Percentiles rank a stretch among this genome's conserved stretches.
These are phyloP conservation scores for Odobenus rosmarus DNA, from an alignment of 2,113 vertebrate genomes.

Conservation along the genomic window DNA sequence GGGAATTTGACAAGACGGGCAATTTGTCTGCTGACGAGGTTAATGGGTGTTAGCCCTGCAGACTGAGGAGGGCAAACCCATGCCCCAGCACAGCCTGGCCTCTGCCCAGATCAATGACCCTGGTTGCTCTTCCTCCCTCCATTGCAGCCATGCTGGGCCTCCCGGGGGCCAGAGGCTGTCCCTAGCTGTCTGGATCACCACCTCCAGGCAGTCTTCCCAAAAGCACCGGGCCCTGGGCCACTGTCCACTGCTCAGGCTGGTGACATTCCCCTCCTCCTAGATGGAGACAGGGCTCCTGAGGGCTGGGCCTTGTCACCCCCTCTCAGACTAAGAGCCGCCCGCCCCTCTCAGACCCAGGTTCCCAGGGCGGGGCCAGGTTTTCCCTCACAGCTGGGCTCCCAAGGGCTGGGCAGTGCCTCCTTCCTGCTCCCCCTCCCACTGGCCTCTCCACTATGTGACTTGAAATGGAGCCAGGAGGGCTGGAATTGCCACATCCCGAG, in stretches of 20 bases:
- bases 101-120: slow-evolving; percentile 65
- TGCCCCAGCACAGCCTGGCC: slow-evolving; percentile 35
- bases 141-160: not conserved
- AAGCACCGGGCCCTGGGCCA: not conserved
- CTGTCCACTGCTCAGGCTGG: not conserved
- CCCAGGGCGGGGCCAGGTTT: not conserved
- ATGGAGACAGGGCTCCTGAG: not conserved
- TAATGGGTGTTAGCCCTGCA: slow-evolving; percentile 78
- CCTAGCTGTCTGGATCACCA: not conserved
- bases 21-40: slow-evolving; percentile 88
- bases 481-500: not conserved
- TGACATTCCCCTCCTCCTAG: not conserved
- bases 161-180: not conserved
- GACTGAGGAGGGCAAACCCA: slow-evolving; percentile 45
- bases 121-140: not conserved
- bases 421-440: not conserved
- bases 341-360: not conserved
- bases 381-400: not conserved
- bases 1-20: slow-evolving; percentile 88
- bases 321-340: not conserved
- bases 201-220: slow-evolving; percentile 65
- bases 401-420: not conserved
- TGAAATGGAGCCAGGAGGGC: not conserved
- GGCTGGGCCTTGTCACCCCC: not conserved
- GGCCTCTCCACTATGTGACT: not conserved